Conservation (phyloP, 2,113 vertebrate genomes). For the Cebidichthys violaceus region DNA sequence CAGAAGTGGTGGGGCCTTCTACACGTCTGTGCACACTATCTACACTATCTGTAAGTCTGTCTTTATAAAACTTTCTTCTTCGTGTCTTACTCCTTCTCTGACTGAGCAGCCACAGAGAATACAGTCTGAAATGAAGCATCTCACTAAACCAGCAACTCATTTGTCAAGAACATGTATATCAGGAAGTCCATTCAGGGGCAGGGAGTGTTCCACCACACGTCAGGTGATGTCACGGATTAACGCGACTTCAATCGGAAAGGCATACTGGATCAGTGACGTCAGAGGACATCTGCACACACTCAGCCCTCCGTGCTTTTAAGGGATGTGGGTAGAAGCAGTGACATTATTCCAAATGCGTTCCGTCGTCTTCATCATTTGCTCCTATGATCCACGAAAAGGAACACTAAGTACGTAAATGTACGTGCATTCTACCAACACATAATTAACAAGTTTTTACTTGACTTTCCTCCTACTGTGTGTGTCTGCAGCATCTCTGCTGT, state of each 20-base stretch:
- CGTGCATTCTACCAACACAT: background rate
- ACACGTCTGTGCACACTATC: too few relatives aligned
- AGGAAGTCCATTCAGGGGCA: background rate
- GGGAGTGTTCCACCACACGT: background rate
- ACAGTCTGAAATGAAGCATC: background rate
- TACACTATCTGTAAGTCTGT: background rate
- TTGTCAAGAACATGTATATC: background rate
- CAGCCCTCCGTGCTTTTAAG: background rate
- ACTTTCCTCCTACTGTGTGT: background rate
- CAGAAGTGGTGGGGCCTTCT: too few relatives aligned
- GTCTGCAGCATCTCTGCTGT: conserved; percentile 1
- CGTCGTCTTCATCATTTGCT: conserved; percentile 31
- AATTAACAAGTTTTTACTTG: conserved; percentile 1
- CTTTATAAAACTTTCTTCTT: background rate
- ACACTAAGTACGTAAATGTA: conserved; percentile 2
- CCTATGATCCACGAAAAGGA: conserved; percentile 20
- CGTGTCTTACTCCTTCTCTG: background rate
- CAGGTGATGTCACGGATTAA: conserved; percentile 5
- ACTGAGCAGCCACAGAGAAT: background rate
- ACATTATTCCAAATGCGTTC: conserved; percentile 6
- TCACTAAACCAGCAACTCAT: background rate
- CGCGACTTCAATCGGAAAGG: background rate
- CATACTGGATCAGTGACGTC: background rate
- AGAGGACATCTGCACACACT: background rate
- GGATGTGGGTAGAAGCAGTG: background rate